Evolutionary conservation across 2,888 invertebrate species (phyloP).

Genomic region (Alloplasta piceator): DNA sequence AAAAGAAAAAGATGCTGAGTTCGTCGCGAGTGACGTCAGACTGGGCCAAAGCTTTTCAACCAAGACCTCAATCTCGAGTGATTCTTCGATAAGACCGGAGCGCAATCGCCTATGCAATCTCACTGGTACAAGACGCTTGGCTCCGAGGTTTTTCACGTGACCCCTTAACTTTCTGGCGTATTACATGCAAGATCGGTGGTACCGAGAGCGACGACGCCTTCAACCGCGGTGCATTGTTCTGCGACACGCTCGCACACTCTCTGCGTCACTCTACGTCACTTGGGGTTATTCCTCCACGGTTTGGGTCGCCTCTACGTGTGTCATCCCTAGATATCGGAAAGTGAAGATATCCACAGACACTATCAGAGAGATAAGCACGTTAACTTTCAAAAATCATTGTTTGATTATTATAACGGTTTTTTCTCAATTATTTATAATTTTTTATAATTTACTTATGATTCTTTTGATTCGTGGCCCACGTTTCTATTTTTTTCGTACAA

Average conservation of each 20-base stretch:
- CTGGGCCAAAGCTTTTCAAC: slow-evolving; percentile 38
- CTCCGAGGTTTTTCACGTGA: slow-evolving; percentile 31
- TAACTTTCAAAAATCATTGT: too few species aligned
- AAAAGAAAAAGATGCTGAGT: slow-evolving; percentile 3
- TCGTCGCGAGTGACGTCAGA: slow-evolving; percentile 9
- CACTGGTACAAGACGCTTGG: not conserved
- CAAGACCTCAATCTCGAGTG: slow-evolving; percentile 47
- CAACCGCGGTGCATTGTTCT: slow-evolving; percentile 68
- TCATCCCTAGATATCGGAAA: too few species aligned
- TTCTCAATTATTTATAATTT: too few species aligned
- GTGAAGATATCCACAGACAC: too few species aligned
- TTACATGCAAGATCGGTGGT: slow-evolving; percentile 67
- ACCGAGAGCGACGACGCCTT: slow-evolving; percentile 65
- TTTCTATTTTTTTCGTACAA: too few species aligned
- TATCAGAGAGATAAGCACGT: too few species aligned
- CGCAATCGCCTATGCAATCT: slow-evolving; percentile 11
- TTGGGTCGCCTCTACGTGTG: too few species aligned
- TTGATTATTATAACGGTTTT: too few species aligned
- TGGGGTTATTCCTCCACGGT: too few species aligned
- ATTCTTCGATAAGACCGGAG: slow-evolving; percentile 15
- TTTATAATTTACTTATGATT: too few species aligned
- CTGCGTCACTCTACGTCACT: not conserved
- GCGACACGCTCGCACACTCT: slow-evolving; percentile 70
- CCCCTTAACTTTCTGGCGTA: slow-evolving; percentile 30
- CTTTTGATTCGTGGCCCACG: too few species aligned